These are phyloP conservation scores for Onychostruthus taczanowskii DNA, from an alignment of 2,113 vertebrate genomes.

Conservation along the genomic window DNA sequence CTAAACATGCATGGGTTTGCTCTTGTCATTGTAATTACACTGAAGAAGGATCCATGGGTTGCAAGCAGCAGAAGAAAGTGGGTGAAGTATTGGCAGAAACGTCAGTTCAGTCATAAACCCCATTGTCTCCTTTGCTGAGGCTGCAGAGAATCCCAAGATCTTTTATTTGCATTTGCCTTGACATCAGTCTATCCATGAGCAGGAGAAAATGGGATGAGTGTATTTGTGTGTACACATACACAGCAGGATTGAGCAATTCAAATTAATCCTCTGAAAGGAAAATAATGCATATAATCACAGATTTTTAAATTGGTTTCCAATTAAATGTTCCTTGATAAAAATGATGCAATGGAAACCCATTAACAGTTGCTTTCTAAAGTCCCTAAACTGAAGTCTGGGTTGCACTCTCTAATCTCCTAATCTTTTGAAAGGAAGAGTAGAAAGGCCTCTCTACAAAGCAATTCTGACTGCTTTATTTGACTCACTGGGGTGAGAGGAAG, in stretches of 20 bases:
- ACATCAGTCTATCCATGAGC: not conserved
- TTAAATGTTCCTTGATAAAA: not conserved
- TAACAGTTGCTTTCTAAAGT: not conserved
- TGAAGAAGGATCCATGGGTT: not conserved
- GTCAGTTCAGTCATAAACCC: not conserved
- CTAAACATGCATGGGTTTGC: not conserved
- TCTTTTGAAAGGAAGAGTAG: not conserved
- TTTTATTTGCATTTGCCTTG: not conserved
- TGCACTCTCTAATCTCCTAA: not conserved
- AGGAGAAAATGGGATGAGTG: not conserved
- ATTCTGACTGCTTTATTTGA: slow-evolving; percentile 1
- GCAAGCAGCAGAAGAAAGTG: not conserved
- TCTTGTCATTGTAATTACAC: not conserved
- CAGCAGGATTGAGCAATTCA: not conserved
- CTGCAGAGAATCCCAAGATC: not conserved
- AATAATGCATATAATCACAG: not conserved
- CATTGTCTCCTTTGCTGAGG: not conserved
- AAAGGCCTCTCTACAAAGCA: not conserved
- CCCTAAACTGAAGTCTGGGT: not conserved
- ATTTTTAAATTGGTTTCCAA: not conserved
- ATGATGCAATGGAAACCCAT: not conserved
- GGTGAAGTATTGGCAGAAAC: not conserved
- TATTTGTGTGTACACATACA: not conserved
- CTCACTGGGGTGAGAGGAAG: not conserved
- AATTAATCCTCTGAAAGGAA: not conserved